Percentiles rank a stretch among this genome's conserved stretches.
phyloP scores from a whole-genome alignment of 2,797 vertebrate genomes.

The Bufotes viridis region DNA sequence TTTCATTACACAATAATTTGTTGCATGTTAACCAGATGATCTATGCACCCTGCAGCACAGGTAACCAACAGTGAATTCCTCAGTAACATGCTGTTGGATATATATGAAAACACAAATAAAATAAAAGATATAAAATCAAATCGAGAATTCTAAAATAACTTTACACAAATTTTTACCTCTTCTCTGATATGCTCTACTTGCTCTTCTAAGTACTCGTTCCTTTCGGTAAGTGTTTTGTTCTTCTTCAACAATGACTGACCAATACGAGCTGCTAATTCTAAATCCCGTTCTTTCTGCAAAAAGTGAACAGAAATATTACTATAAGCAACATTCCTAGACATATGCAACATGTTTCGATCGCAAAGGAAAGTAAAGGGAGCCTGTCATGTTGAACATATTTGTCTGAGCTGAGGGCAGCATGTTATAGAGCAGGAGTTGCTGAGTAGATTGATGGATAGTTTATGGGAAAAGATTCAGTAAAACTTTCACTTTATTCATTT shows the following conservation, averaged over 20 bases:
- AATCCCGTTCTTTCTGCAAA: constrained; percentile 93
- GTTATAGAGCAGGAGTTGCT: too few species aligned
- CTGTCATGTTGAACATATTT: too few species aligned
- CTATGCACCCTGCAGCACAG: not conserved
- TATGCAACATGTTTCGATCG: not conserved
- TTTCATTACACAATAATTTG: not conserved
- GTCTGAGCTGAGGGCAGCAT: too few species aligned
- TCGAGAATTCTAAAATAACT: not conserved
- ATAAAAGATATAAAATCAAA: too few species aligned
- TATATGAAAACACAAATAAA: not conserved
- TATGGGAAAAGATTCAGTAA: too few species aligned
- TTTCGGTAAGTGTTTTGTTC: constrained; percentile 95
- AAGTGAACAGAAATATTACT: not conserved
- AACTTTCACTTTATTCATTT: too few species aligned
- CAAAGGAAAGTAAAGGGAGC: too few species aligned
- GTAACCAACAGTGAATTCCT: not conserved
- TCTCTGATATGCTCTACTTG: constrained; percentile 95
- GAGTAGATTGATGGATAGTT: too few species aligned
- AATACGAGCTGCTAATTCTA: constrained; percentile 96
- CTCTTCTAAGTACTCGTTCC: constrained; percentile 92
- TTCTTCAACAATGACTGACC: constrained; percentile 98
- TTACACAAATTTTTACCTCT: constrained; percentile 79
- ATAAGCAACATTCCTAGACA: not conserved
- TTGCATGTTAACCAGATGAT: not conserved
- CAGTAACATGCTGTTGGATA: not conserved